These are phyloP conservation scores for Heterodera schachtii DNA, from an alignment of 1,140 invertebrate species.

Conservation along the genomic window DNA sequence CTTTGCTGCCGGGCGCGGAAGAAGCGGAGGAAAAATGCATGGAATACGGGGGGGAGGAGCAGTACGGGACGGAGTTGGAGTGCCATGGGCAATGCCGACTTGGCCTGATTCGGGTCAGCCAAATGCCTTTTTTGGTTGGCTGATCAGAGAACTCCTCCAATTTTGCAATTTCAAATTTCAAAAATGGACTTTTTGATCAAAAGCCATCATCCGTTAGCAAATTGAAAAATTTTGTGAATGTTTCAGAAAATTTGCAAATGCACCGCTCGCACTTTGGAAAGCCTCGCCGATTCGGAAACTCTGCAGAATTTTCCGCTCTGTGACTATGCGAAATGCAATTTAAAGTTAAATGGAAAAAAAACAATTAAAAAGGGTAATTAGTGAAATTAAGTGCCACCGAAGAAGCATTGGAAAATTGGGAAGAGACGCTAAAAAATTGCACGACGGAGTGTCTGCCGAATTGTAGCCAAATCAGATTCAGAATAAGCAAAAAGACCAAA, in stretches of 20 bases:
- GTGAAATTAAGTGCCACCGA: conserved; percentile 34
- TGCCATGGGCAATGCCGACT: conserved; percentile 51
- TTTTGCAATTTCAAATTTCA: no score
- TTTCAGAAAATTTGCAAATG: conserved; percentile 58
- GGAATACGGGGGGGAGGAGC: conserved; percentile 48
- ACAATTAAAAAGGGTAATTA: neutral
- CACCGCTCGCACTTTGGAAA: conserved; percentile 50
- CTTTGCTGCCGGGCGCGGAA: conserved; percentile 38
- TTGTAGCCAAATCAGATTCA: conserved; percentile 54
- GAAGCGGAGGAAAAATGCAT: conserved; percentile 39
- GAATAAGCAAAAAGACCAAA: conserved; percentile 34
- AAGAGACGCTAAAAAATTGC: conserved; percentile 32
- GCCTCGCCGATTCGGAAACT: conserved; percentile 45
- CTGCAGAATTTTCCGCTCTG: conserved; percentile 54
- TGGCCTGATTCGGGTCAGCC: conserved; percentile 49
- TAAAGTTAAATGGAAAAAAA: conserved; percentile 46
- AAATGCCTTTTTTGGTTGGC: neutral
- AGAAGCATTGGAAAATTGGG: conserved; percentile 16
- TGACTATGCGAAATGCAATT: conserved; percentile 52
- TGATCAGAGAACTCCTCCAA: no score
- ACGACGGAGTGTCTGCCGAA: conserved; percentile 51
- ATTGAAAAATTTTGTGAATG: conserved; percentile 1
- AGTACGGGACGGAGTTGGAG: conserved; percentile 52
- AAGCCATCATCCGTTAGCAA: neutral
- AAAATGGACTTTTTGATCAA: no score